Conservation (phyloP, 2,888 invertebrate species). For the Heteromurus nitidus region DNA sequence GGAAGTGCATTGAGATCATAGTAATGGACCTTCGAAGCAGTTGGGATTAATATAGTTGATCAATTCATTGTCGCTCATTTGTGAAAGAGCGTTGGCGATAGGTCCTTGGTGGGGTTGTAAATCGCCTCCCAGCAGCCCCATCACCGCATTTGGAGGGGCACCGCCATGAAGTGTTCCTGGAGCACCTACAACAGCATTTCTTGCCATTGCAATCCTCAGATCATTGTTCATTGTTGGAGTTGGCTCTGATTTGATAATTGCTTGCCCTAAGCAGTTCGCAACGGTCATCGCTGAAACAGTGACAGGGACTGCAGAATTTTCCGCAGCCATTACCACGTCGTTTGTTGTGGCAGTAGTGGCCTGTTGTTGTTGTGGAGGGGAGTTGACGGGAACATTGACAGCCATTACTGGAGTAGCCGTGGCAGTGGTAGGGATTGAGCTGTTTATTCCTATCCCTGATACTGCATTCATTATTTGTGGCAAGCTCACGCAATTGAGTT, state of each 20-base stretch:
- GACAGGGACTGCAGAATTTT: slow-evolving; percentile 25
- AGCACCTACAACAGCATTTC: slow-evolving; percentile 24
- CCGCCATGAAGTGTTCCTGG: slow-evolving; percentile 1
- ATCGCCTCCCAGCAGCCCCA: slow-evolving; percentile 60
- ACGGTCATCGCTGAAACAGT: slow-evolving; percentile 24
- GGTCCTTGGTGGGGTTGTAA: slow-evolving; percentile 66
- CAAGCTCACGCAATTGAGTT: slow-evolving; percentile 37
- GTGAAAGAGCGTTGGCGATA: slow-evolving; percentile 78
- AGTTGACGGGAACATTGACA: neutral
- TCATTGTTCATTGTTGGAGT: neutral
- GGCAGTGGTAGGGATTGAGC: slow-evolving; percentile 12
- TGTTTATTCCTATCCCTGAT: slow-evolving; percentile 37
- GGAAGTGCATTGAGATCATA: slow-evolving; percentile 75
- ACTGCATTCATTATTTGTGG: slow-evolving; percentile 47
- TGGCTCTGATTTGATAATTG: slow-evolving; percentile 58
- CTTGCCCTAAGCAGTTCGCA: slow-evolving; percentile 59
- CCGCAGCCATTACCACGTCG: slow-evolving; percentile 30
- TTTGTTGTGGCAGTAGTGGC: neutral
- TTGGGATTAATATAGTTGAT: slow-evolving; percentile 92
- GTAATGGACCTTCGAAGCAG: slow-evolving; percentile 82
- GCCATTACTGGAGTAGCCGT: neutral
- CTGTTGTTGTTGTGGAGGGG: slow-evolving; percentile 6
- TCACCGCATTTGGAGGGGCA: slow-evolving; percentile 9
- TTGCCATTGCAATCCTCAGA: slow-evolving; percentile 28
- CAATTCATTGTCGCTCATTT: slow-evolving; percentile 91